phyloP scores from a whole-genome alignment of 2,797 vertebrate species.

The Coranthus polyacanthus region DNA sequence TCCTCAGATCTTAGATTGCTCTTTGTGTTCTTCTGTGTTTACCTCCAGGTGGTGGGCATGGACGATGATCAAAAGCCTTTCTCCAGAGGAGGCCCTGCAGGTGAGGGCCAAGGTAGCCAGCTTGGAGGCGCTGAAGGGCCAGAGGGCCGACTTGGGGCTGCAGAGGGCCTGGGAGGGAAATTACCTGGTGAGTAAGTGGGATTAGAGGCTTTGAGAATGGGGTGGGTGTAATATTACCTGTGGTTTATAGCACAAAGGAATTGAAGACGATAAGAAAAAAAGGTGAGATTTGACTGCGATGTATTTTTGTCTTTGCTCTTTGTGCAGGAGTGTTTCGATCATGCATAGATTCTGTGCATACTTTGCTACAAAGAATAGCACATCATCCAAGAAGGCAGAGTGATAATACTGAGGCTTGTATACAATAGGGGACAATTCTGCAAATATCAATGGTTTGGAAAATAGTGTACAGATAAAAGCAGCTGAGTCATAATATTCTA shows the following conservation, averaged over 20 bases:
- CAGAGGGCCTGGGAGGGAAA: constrained; percentile 96
- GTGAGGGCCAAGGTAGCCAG: constrained; percentile 94
- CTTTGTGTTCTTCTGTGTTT: constrained; percentile 32
- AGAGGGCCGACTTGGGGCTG: constrained; percentile 91
- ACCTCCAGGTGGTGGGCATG: constrained; percentile 93
- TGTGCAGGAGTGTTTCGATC: no score
- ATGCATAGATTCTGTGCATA: no score
- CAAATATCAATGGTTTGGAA: no score
- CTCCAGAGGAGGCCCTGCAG: constrained; percentile 89
- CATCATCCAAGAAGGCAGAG: no score
- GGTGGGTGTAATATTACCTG: not conserved
- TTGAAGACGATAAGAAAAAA: not conserved
- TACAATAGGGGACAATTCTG: no score
- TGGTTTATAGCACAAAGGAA: not conserved
- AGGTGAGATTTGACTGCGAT: not conserved
- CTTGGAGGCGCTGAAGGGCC: constrained; percentile 93
- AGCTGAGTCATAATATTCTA: no score
- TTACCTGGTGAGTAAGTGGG: constrained; percentile 87
- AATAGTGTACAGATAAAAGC: no score
- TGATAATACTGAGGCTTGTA: no score
- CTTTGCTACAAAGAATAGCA: no score
- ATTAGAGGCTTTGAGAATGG: not conserved
- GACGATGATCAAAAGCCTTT: constrained; percentile 91
- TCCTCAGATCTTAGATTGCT: constrained; percentile 20
- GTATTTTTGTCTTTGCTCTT: no score